These are phyloP conservation scores for Sylvia borin DNA, from an alignment of 2,797 vertebrate genomes.

Conservation along the genomic window DNA sequence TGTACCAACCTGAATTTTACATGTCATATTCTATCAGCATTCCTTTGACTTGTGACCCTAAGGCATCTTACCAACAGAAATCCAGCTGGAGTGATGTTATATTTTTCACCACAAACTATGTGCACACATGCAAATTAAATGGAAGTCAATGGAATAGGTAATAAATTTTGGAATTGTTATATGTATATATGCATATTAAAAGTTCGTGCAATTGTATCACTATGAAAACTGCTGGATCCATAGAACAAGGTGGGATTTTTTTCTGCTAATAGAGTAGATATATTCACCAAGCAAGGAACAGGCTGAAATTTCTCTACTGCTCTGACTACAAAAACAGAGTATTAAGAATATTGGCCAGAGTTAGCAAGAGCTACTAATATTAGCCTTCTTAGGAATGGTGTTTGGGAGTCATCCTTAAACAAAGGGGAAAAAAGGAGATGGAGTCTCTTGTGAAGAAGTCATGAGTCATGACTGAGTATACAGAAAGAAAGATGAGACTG, in stretches of 20 bases:
- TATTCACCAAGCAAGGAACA: neutral
- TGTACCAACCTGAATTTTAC: neutral
- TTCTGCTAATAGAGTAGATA: neutral
- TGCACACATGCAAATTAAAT: neutral
- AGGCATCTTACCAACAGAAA: neutral
- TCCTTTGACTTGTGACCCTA: neutral
- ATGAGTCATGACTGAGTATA: neutral
- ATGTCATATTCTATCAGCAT: neutral
- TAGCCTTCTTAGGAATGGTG: neutral
- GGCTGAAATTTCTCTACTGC: neutral
- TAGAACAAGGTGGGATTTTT: neutral
- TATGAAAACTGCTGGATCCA: neutral
- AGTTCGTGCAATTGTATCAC: neutral
- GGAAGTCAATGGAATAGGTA: neutral
- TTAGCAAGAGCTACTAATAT: neutral
- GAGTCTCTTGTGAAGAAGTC: neutral
- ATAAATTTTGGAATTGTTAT: neutral
- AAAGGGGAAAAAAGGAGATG: neutral
- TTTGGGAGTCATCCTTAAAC: neutral
- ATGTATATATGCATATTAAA: neutral
- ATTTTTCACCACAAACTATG: neutral
- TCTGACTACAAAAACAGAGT: neutral
- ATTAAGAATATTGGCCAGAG: neutral
- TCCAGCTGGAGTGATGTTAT: neutral
- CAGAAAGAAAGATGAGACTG: neutral